Conservation (phyloP, 2,113 vertebrate species). For the Leiothrix lutea region DNA sequence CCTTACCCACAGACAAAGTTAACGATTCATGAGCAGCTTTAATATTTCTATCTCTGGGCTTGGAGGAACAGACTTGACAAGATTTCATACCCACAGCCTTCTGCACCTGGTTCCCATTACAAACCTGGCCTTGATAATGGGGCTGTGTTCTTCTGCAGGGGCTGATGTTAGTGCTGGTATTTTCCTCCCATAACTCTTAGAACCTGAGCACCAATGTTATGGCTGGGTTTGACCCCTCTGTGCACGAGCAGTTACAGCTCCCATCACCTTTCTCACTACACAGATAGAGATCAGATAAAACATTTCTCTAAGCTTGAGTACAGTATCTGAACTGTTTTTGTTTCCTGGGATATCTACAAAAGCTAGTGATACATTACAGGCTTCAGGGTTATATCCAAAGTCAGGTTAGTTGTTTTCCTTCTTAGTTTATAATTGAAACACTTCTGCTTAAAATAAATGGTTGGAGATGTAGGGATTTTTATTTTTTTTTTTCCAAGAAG, state of each 20-base stretch:
- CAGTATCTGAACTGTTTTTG: background rate
- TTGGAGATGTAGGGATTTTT: background rate
- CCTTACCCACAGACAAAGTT: background rate
- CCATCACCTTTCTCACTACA: background rate
- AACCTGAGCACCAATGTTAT: background rate
- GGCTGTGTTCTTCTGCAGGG: slow-evolving; percentile 12
- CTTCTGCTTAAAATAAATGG: background rate
- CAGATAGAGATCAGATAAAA: background rate
- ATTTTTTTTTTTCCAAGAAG: background rate
- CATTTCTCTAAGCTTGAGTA: background rate
- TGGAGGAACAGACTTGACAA: background rate
- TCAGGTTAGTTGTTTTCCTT: background rate
- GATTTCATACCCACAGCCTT: slow-evolving; percentile 1
- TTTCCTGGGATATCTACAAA: background rate
- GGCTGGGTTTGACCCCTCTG: background rate
- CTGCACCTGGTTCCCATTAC: slow-evolving; percentile 49
- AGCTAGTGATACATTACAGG: background rate
- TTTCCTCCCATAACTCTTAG: slow-evolving; percentile 22
- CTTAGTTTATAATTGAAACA: background rate
- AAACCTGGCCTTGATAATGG: slow-evolving; percentile 8
- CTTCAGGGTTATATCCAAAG: background rate
- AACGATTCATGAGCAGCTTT: background rate
- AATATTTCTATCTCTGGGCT: background rate
- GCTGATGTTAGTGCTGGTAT: background rate
- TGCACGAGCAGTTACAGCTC: background rate